phyloP scores from a whole-genome alignment of 2,797 vertebrate species.

The Hippocampus kuda region DNA sequence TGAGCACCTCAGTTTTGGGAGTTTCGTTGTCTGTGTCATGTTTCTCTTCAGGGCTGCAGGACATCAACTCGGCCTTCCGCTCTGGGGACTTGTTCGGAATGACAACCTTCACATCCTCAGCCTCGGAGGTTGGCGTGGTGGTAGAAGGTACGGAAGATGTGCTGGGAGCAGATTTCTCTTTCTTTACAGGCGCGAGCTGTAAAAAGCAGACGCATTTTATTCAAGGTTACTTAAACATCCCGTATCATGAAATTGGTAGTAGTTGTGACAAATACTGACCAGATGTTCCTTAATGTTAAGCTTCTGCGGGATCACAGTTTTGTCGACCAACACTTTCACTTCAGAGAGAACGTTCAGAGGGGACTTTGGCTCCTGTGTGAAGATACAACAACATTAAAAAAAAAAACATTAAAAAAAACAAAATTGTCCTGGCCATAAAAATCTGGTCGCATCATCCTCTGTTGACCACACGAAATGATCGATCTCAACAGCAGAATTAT shows the following conservation, averaged over 20 bases:
- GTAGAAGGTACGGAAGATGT: slow-evolving; percentile 22
- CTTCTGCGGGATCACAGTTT: slow-evolving; percentile 46
- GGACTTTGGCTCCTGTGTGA: slow-evolving; percentile 44
- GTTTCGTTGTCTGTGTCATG: slow-evolving; percentile 46
- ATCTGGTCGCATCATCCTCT: not conserved
- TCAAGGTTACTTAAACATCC: not conserved
- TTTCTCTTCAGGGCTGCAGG: slow-evolving; percentile 37
- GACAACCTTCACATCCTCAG: slow-evolving; percentile 11
- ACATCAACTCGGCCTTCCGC: slow-evolving; percentile 36
- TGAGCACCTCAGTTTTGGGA: slow-evolving; percentile 50
- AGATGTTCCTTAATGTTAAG: not conserved
- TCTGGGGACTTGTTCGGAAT: slow-evolving; percentile 36
- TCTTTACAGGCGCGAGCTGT: slow-evolving; percentile 44
- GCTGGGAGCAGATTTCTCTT: slow-evolving; percentile 33
- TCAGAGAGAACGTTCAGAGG: slow-evolving; percentile 28
- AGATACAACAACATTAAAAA: not conserved
- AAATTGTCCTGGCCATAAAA: not conserved
- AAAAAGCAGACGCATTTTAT: not conserved
- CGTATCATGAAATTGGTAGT: no score
- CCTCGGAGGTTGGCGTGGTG: slow-evolving; percentile 24
- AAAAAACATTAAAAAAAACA: not conserved
- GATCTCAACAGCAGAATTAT: not conserved
- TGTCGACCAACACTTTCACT: slow-evolving; percentile 41
- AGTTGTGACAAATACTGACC: not conserved
- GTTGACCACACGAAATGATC: not conserved